phyloP scores from a whole-genome alignment of 2,888 invertebrate genomes.

The Leptinotarsa juncta region DNA sequence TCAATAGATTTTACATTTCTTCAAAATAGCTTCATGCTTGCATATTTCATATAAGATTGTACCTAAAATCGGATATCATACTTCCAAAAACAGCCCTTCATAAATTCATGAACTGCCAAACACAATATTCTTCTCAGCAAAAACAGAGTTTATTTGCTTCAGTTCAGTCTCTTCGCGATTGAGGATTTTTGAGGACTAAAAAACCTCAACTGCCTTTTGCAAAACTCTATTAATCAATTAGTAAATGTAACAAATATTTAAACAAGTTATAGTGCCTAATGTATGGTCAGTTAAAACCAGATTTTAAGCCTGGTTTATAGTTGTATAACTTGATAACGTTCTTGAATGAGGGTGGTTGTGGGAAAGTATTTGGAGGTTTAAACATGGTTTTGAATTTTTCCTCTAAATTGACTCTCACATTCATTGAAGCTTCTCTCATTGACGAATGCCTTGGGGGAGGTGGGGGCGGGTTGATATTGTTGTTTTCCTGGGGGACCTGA shows the following conservation, averaged over 20 bases:
- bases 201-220: constrained; percentile 11
- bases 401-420: constrained; percentile 71
- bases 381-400: constrained; percentile 76
- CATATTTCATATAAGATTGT: too few relatives aligned
- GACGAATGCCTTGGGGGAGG: constrained; percentile 76
- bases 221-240: constrained; percentile 37
- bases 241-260: constrained; percentile 40
- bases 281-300: constrained; percentile 35
- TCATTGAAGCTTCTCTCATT: constrained; percentile 65
- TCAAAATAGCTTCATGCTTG: neutral
- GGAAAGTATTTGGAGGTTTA: constrained; percentile 72
- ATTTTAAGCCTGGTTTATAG: constrained; percentile 70
- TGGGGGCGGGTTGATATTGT: constrained; percentile 62
- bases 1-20: neutral
- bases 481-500: constrained; percentile 49
- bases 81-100: too few relatives aligned
- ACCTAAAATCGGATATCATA: too few relatives aligned
- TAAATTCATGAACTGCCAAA: too few relatives aligned
- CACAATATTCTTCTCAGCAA: too few relatives aligned
- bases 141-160: neutral
- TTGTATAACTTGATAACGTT: constrained; percentile 77
- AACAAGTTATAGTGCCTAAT: constrained; percentile 36
- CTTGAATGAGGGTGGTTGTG: constrained; percentile 77
- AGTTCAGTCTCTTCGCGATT: neutral
- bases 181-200: neutral